Conservation (phyloP, 2,888 invertebrate genomes). For the Halictus quadricinctus region DNA sequence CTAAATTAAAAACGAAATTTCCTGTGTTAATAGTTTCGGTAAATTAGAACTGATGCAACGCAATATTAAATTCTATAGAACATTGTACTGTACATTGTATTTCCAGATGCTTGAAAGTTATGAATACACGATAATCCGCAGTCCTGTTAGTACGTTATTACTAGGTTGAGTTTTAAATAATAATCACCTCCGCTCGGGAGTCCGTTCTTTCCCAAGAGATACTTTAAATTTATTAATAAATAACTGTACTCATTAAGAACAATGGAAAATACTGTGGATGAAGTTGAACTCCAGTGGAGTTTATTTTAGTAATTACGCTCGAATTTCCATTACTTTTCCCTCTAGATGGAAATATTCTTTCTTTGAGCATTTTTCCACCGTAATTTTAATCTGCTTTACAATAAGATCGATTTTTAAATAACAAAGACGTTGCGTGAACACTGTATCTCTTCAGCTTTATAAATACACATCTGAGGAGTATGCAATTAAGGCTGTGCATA, state of each 20-base stretch:
- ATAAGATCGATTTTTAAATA: neutral
- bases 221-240: too few relatives aligned
- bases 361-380: neutral
- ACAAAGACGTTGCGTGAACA: neutral
- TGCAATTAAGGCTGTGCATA: neutral
- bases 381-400: neutral
- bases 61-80: too few relatives aligned
- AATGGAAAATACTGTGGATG: neutral
- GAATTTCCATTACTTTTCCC: neutral
- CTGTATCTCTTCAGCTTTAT: neutral
- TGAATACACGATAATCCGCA: too few relatives aligned
- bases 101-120: too few relatives aligned
- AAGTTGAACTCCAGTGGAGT: neutral
- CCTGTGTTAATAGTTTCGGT: too few relatives aligned
- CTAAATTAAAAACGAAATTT: too few relatives aligned
- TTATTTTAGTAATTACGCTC: neutral
- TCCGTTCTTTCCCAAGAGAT: too few relatives aligned
- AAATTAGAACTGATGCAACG: too few relatives aligned
- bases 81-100: too few relatives aligned
- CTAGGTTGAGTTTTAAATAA: too few relatives aligned
- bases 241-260: neutral
- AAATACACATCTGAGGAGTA: neutral
- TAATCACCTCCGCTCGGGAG: too few relatives aligned
- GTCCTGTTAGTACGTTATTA: too few relatives aligned
- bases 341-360: neutral